Evolutionary conservation across 1,140 invertebrate genomes (phyloP), one percentile per base, ranked within the genome.

Genomic region (Chrysomallon squamiferum): DNA sequence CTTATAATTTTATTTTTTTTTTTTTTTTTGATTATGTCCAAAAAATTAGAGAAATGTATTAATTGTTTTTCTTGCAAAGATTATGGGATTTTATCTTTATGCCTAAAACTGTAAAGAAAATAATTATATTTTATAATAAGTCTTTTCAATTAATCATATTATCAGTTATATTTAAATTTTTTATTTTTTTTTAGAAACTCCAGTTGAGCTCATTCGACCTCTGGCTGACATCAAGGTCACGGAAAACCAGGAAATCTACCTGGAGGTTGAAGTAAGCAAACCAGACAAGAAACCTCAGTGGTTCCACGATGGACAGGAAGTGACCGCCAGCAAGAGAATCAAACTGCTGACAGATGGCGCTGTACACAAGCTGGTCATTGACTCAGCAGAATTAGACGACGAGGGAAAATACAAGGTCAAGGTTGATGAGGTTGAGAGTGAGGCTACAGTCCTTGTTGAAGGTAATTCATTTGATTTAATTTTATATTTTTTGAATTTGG

Each of bases 261-360:
- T 85, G 33, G 81, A 84, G 65, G 83, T 80, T 72, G 79, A 82
- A 68, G 66, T 85, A 30, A 79, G 96, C 95, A n/a, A 93, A 91
- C 65, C 96, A 94, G 18, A 74, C 45, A 73, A 74, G 43, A 69
- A 75, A 20, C 91, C 97, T 65, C 90, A 92, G 73, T 99, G 97
- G 97, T 90, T 89, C 15, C 93, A 93, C 79, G 91, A 94, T 76
- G 89, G 89, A 11, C 85, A 90, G 50, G 88, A 88, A 67, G 64
- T 81, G 47, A 57, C 59, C 11, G 69, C 74, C 52, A 75, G 73
- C 41, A 89, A 94, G 73, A 97, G 97, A 94, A 85, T 96, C 73
- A 92, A 90, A 78, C 97, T 98, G 82, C 94, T 93, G 25, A 88
- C 94, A 11, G 95, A 98, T 85, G 67, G 90, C 89, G 60, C 86